Evolutionary conservation across 2,113 vertebrate species (phyloP), one percentile per base, ranked within the genome.

Genomic region (Petaurus breviceps): DNA sequence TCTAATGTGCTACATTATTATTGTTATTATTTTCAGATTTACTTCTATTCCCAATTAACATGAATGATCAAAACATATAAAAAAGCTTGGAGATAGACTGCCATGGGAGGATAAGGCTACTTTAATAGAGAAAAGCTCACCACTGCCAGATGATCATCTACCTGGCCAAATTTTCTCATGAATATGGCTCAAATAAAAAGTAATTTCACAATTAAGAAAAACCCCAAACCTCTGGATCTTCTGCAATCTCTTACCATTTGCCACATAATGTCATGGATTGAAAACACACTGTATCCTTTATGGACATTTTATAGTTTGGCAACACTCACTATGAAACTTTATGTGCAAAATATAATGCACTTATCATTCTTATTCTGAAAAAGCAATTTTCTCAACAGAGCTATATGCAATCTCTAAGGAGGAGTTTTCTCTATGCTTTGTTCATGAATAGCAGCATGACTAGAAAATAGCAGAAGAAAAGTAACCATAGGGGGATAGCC

Each of bases 11-110:
- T 77, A n/a, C 26, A 92, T 47, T 92, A 92, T 47, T 9, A 55
- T 92, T 61, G 14, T 91, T 89, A 92, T 84, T 94, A 93, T 95
- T 92, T 94, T 93, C 16, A 95, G 94, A 96, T 84, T 68, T 90
- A 55, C 50, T 54, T 93, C 8, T 96, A 92, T 92, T 12, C 6
- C 31, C 26, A 31, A 12, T n/a, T 77, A 19, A 77, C 37, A 77
- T 77, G 68, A 77, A 19, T 25, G 1, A 77, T 77, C 37, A 77
- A 43, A 84, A n/a, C 2, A 22, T 43, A 84, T 37, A 19, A 43
- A 43, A 84, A 43, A 22, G n/a, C 68, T 84, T 43, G 19, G 16
- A 23, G 61, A n/a, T 77, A 19, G 16, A 37, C 61, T 77, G 37
- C 10, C 31, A 77, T 19, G 37, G 22, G n/a, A 37, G 16, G n/a